phyloP scores from a whole-genome alignment of 2,888 invertebrate species.

The Perizoma affinitatum region DNA sequence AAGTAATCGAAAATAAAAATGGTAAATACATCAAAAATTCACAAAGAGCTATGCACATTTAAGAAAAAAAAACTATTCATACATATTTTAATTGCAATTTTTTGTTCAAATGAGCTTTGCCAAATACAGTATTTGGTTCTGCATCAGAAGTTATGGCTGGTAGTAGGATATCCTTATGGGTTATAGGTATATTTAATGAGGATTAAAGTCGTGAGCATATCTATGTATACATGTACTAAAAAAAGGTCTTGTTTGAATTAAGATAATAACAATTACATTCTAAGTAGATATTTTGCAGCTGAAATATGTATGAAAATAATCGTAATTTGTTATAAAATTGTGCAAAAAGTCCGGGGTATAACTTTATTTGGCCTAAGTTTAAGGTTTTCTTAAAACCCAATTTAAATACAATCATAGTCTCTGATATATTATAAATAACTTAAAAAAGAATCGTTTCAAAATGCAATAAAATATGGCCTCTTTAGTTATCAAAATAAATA shows the following conservation, averaged over 20 bases:
- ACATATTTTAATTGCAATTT: conserved; percentile 16
- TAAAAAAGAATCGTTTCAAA: conserved; percentile 52
- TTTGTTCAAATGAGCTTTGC: neutral
- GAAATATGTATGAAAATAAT: conserved; percentile 26
- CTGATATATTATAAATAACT: conserved; percentile 55
- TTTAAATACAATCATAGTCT: conserved; percentile 31
- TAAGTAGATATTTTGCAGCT: conserved; percentile 5
- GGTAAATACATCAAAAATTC: conserved; percentile 70
- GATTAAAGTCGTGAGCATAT: too few relatives aligned
- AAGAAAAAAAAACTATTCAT: conserved; percentile 20
- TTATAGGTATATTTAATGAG: too few relatives aligned
- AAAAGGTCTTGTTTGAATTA: too few relatives aligned
- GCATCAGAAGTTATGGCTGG: too few relatives aligned
- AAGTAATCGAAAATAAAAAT: conserved; percentile 48
- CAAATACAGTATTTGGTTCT: too few relatives aligned
- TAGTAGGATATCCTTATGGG: too few relatives aligned
- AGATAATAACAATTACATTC: too few relatives aligned
- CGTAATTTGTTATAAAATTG: conserved; percentile 54
- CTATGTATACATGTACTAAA: too few relatives aligned
- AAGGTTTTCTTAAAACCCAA: conserved; percentile 61
- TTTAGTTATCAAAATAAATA: conserved; percentile 68
- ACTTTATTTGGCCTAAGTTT: conserved; percentile 57
- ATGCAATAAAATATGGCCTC: conserved; percentile 69
- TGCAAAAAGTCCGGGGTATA: conserved; percentile 60
- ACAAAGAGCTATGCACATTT: conserved; percentile 51